phyloP scores from a whole-genome alignment of 2,797 vertebrate species.

The Rhynchotus rufescens region DNA sequence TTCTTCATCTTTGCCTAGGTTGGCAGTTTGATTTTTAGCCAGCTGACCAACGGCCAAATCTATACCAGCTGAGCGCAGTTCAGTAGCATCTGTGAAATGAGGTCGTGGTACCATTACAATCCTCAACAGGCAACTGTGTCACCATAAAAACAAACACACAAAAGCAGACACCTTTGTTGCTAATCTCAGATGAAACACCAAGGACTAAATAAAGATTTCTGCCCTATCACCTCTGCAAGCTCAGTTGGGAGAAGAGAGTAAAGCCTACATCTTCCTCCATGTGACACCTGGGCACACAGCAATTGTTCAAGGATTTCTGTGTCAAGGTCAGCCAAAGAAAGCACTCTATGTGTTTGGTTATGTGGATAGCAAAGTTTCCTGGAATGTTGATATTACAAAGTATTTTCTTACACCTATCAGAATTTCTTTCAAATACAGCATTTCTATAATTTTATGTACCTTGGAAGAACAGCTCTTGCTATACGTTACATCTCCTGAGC shows the following conservation, averaged over 20 bases:
- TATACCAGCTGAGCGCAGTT: neutral
- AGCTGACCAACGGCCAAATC: neutral
- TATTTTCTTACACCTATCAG: neutral
- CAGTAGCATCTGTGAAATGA: conserved; percentile 19
- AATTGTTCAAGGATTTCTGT: neutral
- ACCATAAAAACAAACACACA: conserved; percentile 4
- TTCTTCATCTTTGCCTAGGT: neutral
- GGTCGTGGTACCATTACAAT: fast-evolving
- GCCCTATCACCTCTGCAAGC: neutral
- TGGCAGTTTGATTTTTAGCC: neutral
- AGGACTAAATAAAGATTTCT: conserved; percentile 21
- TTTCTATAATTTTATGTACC: neutral
- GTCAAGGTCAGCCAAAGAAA: conserved; percentile 2
- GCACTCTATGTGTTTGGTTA: neutral
- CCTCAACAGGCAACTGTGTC: neutral
- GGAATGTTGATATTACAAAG: neutral
- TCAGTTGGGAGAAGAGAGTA: neutral
- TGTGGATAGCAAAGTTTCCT: neutral
- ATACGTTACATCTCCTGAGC: neutral
- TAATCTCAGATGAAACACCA: neutral
- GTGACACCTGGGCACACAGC: neutral
- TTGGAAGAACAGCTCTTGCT: neutral
- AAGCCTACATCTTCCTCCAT: neutral
- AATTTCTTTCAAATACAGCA: neutral
- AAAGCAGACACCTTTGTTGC: neutral